Evolutionary conservation across 2,888 invertebrate species (phyloP).

Genomic region (Epinotia nisella): DNA sequence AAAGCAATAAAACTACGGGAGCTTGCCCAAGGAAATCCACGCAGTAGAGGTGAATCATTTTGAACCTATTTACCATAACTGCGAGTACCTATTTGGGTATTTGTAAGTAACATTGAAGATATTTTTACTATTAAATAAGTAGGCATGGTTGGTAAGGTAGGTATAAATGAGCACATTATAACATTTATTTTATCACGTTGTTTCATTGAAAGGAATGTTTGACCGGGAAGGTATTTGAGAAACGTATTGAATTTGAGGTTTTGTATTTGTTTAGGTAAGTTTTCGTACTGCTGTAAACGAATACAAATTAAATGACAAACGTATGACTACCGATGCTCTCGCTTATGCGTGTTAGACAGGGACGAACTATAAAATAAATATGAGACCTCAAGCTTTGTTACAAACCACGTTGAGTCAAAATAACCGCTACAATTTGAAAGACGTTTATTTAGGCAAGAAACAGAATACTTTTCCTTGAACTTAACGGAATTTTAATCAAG

Average conservation of each 20-base stretch:
- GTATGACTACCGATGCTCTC: too few relatives aligned
- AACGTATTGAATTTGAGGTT: not conserved
- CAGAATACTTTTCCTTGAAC: slow-evolving; percentile 44
- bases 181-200: not conserved
- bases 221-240: not conserved
- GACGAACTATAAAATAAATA: not conserved
- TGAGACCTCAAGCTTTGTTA: not conserved
- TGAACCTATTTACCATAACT: not conserved
- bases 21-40: slow-evolving; percentile 44
- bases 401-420: slow-evolving; percentile 26
- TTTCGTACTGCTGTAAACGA: too few relatives aligned
- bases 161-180: too few relatives aligned
- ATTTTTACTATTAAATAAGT: not conserved
- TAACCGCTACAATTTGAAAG: slow-evolving; percentile 39
- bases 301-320: too few relatives aligned
- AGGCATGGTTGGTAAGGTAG: too few relatives aligned
- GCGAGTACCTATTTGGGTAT: not conserved
- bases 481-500: slow-evolving; percentile 46
- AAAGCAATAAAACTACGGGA: slow-evolving; percentile 64
- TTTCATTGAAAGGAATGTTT: too few relatives aligned
- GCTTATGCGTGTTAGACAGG: not conserved
- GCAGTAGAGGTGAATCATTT: slow-evolving; percentile 32
- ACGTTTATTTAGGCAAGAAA: slow-evolving; percentile 40
- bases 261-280: too few relatives aligned
- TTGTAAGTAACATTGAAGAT: not conserved